Conservation (phyloP, 2,797 vertebrate genomes). For the Choloepus didactylus region DNA sequence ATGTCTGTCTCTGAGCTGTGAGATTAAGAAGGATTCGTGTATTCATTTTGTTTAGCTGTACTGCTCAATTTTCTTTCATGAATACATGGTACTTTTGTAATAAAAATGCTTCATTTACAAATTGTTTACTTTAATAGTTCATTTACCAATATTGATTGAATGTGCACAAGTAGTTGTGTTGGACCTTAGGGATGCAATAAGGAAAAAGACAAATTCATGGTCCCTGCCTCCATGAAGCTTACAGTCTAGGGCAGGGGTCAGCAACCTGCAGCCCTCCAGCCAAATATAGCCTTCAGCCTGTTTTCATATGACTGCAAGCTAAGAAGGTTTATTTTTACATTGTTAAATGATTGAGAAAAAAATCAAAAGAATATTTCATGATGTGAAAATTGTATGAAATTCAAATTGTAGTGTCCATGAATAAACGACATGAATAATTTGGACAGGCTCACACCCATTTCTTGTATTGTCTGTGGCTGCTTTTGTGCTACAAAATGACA, state of each 20-base stretch:
- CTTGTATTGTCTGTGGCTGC: background rate
- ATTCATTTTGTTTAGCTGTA: background rate
- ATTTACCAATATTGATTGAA: background rate
- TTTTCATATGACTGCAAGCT: background rate
- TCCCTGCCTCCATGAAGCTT: background rate
- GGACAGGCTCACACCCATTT: background rate
- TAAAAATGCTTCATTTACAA: slow-evolving; percentile 48
- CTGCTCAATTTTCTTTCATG: background rate
- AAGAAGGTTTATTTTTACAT: background rate
- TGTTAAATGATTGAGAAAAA: background rate
- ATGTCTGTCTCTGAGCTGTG: background rate
- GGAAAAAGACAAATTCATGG: background rate
- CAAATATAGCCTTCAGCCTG: background rate
- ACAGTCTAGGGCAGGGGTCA: background rate
- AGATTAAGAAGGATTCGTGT: slow-evolving; percentile 14
- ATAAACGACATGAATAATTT: background rate
- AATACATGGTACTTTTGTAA: background rate
- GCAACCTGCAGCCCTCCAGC: background rate
- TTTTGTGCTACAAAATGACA: background rate
- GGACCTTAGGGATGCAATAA: too few relatives aligned
- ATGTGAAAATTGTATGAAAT: background rate
- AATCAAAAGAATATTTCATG: background rate
- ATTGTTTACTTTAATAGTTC: background rate
- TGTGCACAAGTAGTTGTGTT: background rate
- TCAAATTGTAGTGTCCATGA: background rate